Evolutionary conservation across 2,797 vertebrate species (phyloP).

Genomic region (Acanthornis magna): DNA sequence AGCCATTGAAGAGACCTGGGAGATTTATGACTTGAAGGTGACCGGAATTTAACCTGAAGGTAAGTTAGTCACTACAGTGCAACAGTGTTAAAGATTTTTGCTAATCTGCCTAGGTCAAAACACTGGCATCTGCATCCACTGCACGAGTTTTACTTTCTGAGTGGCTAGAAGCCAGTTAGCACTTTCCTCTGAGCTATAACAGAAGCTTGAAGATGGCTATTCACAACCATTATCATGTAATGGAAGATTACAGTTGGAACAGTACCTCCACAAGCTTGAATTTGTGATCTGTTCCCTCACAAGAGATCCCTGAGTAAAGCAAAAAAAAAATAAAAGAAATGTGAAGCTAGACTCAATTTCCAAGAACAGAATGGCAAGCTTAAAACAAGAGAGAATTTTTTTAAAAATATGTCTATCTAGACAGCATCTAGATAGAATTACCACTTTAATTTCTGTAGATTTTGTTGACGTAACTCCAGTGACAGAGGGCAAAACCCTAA

Average conservation of each 20-base stretch:
- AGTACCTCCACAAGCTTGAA: not conserved
- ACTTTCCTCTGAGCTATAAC: not conserved
- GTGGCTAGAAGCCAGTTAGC: not conserved
- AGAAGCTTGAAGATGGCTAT: not conserved
- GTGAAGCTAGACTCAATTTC: not conserved
- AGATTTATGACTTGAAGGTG: not conserved
- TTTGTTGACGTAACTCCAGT: not conserved
- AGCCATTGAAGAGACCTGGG: not conserved
- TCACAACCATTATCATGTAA: not conserved
- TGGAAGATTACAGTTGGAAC: not conserved
- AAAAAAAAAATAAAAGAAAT: not conserved
- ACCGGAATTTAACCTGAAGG: not conserved
- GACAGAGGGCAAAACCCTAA: not conserved
- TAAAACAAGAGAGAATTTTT: not conserved
- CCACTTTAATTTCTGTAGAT: not conserved
- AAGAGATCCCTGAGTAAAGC: not conserved
- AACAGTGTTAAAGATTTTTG: not conserved
- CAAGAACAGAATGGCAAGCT: not conserved
- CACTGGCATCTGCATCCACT: not conserved
- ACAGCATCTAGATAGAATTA: not conserved
- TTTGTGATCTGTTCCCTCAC: not conserved
- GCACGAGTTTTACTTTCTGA: not conserved
- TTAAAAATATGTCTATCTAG: not conserved
- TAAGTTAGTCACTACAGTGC: not conserved
- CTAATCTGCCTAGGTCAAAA: not conserved